Conservation (phyloP, 1,140 invertebrate species). For the Pollicipes pollicipes region DNA sequence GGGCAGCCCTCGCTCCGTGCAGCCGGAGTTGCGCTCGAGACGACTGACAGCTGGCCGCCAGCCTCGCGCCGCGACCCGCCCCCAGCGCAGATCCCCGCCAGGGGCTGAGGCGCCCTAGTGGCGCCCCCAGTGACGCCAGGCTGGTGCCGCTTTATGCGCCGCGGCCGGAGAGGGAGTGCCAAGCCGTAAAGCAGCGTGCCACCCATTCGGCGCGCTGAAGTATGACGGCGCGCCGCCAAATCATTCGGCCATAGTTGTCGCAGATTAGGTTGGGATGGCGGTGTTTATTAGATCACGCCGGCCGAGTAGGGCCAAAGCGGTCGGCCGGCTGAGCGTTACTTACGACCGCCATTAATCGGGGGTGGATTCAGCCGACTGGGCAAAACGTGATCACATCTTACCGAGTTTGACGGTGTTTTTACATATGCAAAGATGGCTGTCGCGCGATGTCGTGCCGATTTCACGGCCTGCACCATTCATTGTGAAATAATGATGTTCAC, state of each 20-base stretch:
- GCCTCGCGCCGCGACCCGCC: no score
- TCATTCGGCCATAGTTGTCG: neutral
- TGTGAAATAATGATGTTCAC: neutral
- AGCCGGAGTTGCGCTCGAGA: no score
- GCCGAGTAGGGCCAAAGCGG: neutral
- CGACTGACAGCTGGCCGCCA: no score
- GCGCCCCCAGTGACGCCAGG: neutral
- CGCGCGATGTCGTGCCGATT: neutral
- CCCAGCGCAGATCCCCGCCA: no score
- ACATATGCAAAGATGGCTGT: neutral
- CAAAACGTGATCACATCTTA: neutral
- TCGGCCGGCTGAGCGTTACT: neutral
- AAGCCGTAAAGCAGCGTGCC: neutral
- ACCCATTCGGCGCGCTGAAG: neutral
- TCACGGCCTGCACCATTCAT: neutral
- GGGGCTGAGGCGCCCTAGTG: no score
- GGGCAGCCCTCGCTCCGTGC: no score
- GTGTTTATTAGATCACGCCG: neutral
- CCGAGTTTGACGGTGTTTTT: neutral
- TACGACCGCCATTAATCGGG: neutral
- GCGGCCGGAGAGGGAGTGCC: neutral
- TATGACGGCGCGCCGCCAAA: neutral
- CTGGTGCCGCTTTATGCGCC: neutral
- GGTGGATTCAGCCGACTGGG: neutral
- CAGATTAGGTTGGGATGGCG: neutral